These are phyloP conservation scores for Tachina grossa DNA, from an alignment of 2,888 invertebrate genomes.

Conservation along the genomic window DNA sequence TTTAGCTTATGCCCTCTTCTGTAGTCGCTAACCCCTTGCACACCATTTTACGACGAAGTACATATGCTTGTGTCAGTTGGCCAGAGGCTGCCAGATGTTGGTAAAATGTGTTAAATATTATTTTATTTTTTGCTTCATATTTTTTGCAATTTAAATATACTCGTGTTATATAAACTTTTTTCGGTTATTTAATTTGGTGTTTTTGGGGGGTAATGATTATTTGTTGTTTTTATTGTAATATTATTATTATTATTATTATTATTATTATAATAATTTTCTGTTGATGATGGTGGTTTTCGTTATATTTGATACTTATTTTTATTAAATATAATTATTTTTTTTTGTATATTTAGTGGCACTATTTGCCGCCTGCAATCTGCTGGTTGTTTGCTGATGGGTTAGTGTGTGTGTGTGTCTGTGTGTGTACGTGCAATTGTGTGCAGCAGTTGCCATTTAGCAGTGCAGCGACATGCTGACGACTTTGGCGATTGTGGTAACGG, in stretches of 20 bases:
- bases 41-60: neutral
- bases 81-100: slow-evolving; percentile 53
- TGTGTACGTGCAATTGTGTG: slow-evolving; percentile 24
- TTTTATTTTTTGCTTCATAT: slow-evolving; percentile 35
- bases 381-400: neutral
- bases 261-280: slow-evolving; percentile 49
- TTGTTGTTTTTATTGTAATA: slow-evolving; percentile 39
- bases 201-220: slow-evolving; percentile 18
- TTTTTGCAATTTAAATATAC: slow-evolving; percentile 42
- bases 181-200: slow-evolving; percentile 62
- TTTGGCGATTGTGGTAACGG: slow-evolving; percentile 58
- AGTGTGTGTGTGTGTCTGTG: neutral
- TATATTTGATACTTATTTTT: slow-evolving; percentile 18
- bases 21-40: neutral
- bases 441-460: slow-evolving; percentile 41
- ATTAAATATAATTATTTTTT: neutral
- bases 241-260: slow-evolving; percentile 31
- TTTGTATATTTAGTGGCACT: slow-evolving; percentile 36
- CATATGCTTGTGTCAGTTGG: slow-evolving; percentile 23
- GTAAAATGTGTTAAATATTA: slow-evolving; percentile 63
- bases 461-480: slow-evolving; percentile 41
- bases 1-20: neutral
- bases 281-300: slow-evolving; percentile 54
- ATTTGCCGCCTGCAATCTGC: slow-evolving; percentile 59
- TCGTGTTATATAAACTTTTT: slow-evolving; percentile 8